Base-by-base conservation (phyloP, 2,113 vertebrate species). In the Takifugu bimaculatus region DNA sequence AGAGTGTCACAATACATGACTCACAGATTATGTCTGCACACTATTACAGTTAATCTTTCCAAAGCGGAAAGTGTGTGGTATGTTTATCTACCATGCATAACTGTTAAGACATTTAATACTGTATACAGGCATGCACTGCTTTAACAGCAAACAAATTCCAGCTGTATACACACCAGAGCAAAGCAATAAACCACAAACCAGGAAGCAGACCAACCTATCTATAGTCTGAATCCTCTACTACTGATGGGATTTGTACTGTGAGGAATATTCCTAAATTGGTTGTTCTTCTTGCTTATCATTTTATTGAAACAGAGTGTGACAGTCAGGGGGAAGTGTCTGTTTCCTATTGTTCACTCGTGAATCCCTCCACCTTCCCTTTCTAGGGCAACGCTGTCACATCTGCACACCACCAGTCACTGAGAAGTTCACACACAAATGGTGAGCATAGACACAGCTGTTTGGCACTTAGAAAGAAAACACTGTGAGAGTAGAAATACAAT, bases 261-360 rank as follows among this genome's bases (percentile, higher is more conserved):
- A 55, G 29, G 6, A 10, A 39, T 13, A 2, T 48, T 26, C 25
- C 3, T 26, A 0, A 25, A n/a, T 50, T 32, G 0, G 20, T 48
- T 9, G 13, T 20, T 51, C 50, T 35, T 20, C 35, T 47, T 26
- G 69, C 57, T 28, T 32, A 1, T 44, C 28, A 20, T 79, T 68
- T 75, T 65, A 70, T 47, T 25, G 39, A 56, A 44, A 15, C 78
- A 59, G 73, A 69, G 75, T 77, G 74, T 60, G 52, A 70, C 68
- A 56, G 68, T 54, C 59, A 60, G 45, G 68, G 35, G 88, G 87
- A 90, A 89, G 80, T 64, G 75, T 68, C 88, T 88, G 89, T 88
- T 91, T 90, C 90, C 90, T 90, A 85, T 88, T 88, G 75, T 87
- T 80, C 58, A 4, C 69, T 67, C 68, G 47, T 15, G 65, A 64